Percentiles rank a stretch among this genome's conserved stretches.
These are phyloP conservation scores for Talpa occidentalis DNA, from an alignment of 2,113 vertebrate species.

Conservation along the genomic window DNA sequence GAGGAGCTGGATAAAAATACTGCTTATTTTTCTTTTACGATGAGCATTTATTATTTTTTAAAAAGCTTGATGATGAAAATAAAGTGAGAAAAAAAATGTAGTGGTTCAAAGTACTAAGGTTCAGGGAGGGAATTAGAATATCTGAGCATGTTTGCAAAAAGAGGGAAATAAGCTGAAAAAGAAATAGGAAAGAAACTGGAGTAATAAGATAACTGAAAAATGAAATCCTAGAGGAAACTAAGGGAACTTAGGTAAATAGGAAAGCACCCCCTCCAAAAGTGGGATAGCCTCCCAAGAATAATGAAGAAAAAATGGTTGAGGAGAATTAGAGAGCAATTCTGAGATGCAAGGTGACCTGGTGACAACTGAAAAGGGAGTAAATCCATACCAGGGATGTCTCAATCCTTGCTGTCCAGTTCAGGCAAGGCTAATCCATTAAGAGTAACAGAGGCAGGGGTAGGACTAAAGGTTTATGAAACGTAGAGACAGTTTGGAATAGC, in stretches of 20 bases:
- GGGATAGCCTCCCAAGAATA: not conserved
- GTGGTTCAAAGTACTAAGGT: not conserved
- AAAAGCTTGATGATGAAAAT: slow-evolving; percentile 23
- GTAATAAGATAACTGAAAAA: not conserved
- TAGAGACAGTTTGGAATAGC: not conserved
- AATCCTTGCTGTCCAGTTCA: not conserved
- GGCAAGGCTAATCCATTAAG: not conserved
- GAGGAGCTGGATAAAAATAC: not conserved
- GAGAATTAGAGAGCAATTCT: not conserved
- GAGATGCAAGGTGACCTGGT: not conserved
- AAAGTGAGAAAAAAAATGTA: slow-evolving; percentile 15
- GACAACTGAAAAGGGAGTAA: not conserved
- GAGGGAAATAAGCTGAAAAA: not conserved
- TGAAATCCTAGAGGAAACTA: not conserved
- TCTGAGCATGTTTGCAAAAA: not conserved
- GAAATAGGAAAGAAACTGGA: not conserved
- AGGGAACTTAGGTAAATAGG: not conserved
- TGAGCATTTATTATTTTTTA: not conserved
- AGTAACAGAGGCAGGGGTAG: not conserved
- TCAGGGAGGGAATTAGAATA: not conserved
- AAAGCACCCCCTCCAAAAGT: not conserved
- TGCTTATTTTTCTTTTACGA: slow-evolving; percentile 6
- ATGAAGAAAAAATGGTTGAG: not conserved
- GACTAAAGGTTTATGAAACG: not conserved
- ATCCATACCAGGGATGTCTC: not conserved